These are phyloP conservation scores for Schizopygopsis pylzovi DNA, from an alignment of 2,797 vertebrate species.

Conservation along the genomic window DNA sequence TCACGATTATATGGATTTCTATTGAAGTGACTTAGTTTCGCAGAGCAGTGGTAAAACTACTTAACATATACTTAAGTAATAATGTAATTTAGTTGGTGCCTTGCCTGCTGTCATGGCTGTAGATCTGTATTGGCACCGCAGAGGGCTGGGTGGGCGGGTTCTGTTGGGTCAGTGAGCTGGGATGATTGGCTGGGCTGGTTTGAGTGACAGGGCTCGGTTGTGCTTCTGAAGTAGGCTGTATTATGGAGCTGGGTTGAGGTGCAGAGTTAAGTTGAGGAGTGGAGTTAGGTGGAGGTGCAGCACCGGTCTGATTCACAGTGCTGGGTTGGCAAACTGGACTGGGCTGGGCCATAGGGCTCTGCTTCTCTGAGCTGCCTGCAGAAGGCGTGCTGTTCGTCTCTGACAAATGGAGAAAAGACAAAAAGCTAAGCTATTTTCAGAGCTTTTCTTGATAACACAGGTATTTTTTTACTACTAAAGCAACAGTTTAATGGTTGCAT, in stretches of 20 bases:
- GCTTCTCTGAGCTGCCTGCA: conserved; percentile 92
- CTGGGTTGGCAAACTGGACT: conserved; percentile 77
- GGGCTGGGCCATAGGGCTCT: conserved; percentile 91
- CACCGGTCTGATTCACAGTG: conserved; percentile 77
- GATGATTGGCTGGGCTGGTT: conserved; percentile 65
- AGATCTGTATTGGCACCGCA: conserved; percentile 85
- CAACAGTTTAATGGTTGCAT: background rate
- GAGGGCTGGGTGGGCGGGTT: conserved; percentile 78
- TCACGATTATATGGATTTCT: background rate
- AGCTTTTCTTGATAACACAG: background rate
- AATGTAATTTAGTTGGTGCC: background rate
- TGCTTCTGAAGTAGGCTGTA: conserved; percentile 79
- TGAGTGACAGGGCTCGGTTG: conserved; percentile 74
- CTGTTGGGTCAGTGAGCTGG: conserved; percentile 80
- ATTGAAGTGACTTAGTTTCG: background rate
- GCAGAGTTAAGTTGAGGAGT: conserved; percentile 45
- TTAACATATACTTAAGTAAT: background rate
- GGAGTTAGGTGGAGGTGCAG: conserved; percentile 65
- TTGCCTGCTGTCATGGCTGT: conserved; percentile 94
- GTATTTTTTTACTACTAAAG: background rate
- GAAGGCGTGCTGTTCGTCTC: conserved; percentile 92
- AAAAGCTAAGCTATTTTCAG: background rate
- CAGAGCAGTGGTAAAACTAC: background rate
- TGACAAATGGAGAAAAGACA: conserved; percentile 62
- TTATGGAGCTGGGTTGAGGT: conserved; percentile 66